phyloP scores from a whole-genome alignment of 1,140 invertebrate species.

The Stratiolaelaps scimitus region DNA sequence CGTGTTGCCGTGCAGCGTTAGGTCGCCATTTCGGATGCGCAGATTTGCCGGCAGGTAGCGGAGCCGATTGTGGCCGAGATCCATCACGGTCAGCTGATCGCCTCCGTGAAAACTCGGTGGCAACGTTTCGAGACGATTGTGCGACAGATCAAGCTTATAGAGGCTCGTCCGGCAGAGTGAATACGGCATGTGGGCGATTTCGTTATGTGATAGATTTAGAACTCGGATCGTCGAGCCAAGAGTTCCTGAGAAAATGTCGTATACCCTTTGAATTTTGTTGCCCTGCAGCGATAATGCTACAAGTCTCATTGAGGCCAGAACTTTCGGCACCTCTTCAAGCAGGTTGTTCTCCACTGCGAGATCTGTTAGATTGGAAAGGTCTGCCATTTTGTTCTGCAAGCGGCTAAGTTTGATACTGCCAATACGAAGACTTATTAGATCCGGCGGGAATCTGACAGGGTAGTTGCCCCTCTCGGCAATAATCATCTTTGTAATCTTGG shows the following conservation, averaged over 20 bases:
- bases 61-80: background rate
- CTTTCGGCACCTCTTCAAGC: background rate
- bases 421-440: conserved; percentile 12
- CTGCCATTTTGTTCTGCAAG: background rate
- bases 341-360: background rate
- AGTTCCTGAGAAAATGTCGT: conserved; percentile 7
- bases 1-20: no score
- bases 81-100: background rate
- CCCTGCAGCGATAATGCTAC: background rate
- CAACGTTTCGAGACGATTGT: background rate
- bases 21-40: no score
- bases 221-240: conserved; percentile 9
- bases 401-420: background rate
- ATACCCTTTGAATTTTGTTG: background rate
- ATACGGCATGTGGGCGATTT: background rate
- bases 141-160: background rate
- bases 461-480: background rate
- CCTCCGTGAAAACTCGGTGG: background rate
- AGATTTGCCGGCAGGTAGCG: background rate
- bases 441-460: background rate
- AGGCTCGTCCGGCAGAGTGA: background rate
- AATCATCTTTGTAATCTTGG: conserved; percentile 3
- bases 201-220: background rate
- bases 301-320: background rate
- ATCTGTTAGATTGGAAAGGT: background rate